Conservation (phyloP, 2,888 invertebrate species). For the Crossocerus cetratus region DNA sequence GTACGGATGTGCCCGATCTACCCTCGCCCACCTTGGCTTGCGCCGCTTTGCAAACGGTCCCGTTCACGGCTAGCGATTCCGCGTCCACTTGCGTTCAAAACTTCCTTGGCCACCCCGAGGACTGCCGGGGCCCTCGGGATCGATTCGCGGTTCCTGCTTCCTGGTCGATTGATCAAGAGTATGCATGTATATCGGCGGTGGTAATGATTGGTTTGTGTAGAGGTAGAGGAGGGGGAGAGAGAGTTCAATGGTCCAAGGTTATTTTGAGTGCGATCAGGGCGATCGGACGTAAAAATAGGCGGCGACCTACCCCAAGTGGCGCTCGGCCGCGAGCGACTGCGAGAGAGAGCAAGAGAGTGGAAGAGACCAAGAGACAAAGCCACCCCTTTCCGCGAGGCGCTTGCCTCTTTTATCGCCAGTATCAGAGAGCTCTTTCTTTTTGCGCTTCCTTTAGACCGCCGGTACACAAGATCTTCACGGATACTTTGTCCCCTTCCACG, state of each 20-base stretch:
- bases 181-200: not conserved
- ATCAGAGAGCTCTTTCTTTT: slow-evolving; percentile 21
- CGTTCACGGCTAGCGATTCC: not conserved
- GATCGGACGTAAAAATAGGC: slow-evolving; percentile 54
- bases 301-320: slow-evolving; percentile 53
- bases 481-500: slow-evolving; percentile 36
- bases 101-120: not conserved
- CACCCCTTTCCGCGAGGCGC: not conserved
- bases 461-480: slow-evolving; percentile 24
- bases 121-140: not conserved
- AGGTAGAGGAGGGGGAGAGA: too few relatives aligned
- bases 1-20: not conserved
- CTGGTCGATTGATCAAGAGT: not conserved
- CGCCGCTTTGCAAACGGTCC: slow-evolving; percentile 2
- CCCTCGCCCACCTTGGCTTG: slow-evolving; percentile 6
- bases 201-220: not conserved
- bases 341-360: too few relatives aligned
- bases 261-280: slow-evolving; percentile 42
- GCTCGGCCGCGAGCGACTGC: not conserved
- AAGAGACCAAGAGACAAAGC: too few relatives aligned
- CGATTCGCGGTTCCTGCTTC: not conserved
- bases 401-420: slow-evolving; percentile 31
- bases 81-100: too few relatives aligned
- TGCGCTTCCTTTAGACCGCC: slow-evolving; percentile 15
- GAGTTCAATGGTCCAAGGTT: slow-evolving; percentile 18